phyloP scores from a whole-genome alignment of 92 coral and sea anemone genomes.

The Phenganax stokvisi region DNA sequence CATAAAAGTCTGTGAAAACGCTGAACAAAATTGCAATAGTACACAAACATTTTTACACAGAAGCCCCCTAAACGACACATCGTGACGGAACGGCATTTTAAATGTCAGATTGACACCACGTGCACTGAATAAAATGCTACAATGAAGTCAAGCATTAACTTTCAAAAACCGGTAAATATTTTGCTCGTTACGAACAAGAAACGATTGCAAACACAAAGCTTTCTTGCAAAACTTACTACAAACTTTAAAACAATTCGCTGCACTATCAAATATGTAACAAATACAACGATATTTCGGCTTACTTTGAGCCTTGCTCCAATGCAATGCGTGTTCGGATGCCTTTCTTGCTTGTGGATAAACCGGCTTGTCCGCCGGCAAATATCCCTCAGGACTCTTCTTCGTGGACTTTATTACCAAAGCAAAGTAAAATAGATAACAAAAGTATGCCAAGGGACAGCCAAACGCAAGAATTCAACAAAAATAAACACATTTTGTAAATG shows the following conservation, averaged over 20 bases:
- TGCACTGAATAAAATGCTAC: no score
- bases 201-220: not conserved
- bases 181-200: not conserved
- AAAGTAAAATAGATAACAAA: conserved; percentile 25
- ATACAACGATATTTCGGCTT: conserved; percentile 35
- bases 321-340: conserved; percentile 71
- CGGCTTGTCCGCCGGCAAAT: conserved; percentile 82
- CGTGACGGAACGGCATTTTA: no score
- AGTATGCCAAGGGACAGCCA: conserved; percentile 1
- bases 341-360: conserved; percentile 79
- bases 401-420: conserved; percentile 83
- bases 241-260: not conserved
- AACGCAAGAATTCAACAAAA: not conserved
- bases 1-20: no score
- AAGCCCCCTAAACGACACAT: no score
- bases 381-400: conserved; percentile 82
- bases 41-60: no score
- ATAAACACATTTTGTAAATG: conserved; percentile 4
- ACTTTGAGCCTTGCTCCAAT: conserved; percentile 99
- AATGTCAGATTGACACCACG: no score
- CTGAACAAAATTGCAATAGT: no score
- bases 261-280: not conserved
- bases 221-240: not conserved
- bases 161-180: not conserved
- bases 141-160: no score